A percentile compares a stretch with the other conserved stretches of the same genome.
Conservation (phyloP, 2,797 vertebrate species). For the Bucorvus abyssinicus region DNA sequence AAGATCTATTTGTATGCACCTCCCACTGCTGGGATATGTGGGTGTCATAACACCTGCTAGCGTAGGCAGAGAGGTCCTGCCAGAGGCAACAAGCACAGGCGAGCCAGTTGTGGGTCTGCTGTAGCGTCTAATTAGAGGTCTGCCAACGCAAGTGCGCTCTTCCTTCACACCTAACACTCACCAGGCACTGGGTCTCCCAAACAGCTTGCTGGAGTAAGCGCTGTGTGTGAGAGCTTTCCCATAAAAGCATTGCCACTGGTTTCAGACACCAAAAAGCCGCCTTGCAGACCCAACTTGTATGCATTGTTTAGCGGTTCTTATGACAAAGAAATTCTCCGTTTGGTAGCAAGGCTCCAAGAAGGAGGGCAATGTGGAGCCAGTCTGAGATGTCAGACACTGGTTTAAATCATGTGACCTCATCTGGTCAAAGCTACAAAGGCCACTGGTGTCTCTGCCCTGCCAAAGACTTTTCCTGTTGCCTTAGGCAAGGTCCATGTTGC, state of each 20-base stretch:
- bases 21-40: accelerated
- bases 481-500: not conserved
- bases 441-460: not conserved
- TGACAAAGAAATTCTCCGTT: accelerated
- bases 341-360: not conserved
- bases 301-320: not conserved
- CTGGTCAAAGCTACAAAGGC: not conserved
- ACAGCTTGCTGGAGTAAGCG: not conserved
- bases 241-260: not conserved
- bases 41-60: not conserved
- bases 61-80: not conserved
- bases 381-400: not conserved
- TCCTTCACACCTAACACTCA: not conserved
- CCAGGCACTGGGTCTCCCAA: not conserved
- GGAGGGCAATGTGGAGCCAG: not conserved
- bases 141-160: not conserved
- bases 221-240: not conserved
- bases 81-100: not conserved
- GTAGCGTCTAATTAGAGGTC: not conserved
- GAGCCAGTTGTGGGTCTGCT: not conserved
- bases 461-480: not conserved
- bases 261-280: not conserved
- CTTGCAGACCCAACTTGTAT: not conserved
- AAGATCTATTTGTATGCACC: accelerated
- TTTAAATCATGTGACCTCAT: not conserved